These are phyloP conservation scores for Rutilus rutilus DNA, from an alignment of 2,113 vertebrate species.

Conservation along the genomic window DNA sequence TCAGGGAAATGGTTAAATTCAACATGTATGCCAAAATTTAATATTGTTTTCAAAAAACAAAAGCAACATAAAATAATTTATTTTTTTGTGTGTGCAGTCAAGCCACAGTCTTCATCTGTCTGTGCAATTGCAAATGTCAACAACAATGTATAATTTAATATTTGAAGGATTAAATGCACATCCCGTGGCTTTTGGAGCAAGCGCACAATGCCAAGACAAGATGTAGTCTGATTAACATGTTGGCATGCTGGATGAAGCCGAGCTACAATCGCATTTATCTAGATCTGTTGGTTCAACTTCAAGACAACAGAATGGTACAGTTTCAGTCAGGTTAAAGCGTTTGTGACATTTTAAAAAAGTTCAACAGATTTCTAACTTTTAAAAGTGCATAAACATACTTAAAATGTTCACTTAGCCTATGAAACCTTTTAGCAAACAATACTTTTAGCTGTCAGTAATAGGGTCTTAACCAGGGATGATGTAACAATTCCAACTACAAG, in stretches of 20 bases:
- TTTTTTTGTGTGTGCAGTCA: neutral
- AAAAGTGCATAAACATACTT: neutral
- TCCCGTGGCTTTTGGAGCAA: neutral
- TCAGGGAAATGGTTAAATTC: slow-evolving; percentile 38
- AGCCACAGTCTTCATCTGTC: neutral
- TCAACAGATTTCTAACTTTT: neutral
- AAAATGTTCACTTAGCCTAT: neutral
- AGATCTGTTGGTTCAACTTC: neutral
- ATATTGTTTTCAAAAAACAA: slow-evolving; percentile 9
- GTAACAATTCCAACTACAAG: too few relatives aligned
- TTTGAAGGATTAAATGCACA: neutral
- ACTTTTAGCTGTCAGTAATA: neutral
- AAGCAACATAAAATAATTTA: neutral
- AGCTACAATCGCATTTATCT: neutral
- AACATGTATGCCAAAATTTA: slow-evolving; percentile 31
- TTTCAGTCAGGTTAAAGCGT: neutral
- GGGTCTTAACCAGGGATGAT: neutral
- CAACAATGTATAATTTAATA: neutral
- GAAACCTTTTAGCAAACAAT: neutral
- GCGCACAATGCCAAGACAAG: neutral
- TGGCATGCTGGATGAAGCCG: neutral
- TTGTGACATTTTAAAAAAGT: neutral
- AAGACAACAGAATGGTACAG: neutral
- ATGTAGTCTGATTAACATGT: neutral
- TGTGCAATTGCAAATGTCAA: neutral